Evolutionary conservation across 92 coral and sea anemone species (phyloP).

Genomic region (Meandrina meandrites): DNA sequence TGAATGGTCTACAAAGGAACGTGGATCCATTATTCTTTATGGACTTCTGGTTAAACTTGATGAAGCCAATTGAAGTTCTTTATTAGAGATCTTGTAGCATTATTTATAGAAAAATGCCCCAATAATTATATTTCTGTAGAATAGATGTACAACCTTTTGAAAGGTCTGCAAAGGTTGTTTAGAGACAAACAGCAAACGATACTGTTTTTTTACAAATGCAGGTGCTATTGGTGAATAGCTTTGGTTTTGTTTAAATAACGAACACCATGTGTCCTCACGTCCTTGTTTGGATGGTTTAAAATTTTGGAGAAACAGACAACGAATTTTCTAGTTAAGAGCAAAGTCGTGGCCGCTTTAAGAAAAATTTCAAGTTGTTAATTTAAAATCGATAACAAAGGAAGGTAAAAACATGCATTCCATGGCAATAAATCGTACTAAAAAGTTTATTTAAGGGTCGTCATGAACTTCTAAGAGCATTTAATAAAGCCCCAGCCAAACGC

Average conservation of each 20-base stretch:
- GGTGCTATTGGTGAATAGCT: neutral
- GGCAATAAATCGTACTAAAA: no score
- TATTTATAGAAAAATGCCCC: no score
- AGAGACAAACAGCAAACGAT: neutral
- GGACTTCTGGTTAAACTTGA: slow-evolving; percentile 75
- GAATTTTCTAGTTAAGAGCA: neutral
- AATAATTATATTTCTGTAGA: no score
- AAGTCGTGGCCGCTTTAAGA: neutral
- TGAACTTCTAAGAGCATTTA: no score
- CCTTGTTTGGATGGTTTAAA: no score
- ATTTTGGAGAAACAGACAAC: neutral
- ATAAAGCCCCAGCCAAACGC: no score
- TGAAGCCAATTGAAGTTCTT: slow-evolving; percentile 22
- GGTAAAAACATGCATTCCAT: no score
- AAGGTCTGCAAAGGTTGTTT: neutral
- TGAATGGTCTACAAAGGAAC: slow-evolving; percentile 83
- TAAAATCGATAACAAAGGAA: no score
- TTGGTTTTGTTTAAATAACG: no score
- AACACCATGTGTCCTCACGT: neutral
- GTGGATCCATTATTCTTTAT: slow-evolving; percentile 73
- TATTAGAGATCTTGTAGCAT: no score
- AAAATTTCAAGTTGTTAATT: neutral
- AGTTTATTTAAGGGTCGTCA: no score
- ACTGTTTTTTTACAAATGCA: neutral
- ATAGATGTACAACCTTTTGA: no score